Evolutionary conservation across 1,140 invertebrate genomes (phyloP).

Genomic region (Drosophila serrata): DNA sequence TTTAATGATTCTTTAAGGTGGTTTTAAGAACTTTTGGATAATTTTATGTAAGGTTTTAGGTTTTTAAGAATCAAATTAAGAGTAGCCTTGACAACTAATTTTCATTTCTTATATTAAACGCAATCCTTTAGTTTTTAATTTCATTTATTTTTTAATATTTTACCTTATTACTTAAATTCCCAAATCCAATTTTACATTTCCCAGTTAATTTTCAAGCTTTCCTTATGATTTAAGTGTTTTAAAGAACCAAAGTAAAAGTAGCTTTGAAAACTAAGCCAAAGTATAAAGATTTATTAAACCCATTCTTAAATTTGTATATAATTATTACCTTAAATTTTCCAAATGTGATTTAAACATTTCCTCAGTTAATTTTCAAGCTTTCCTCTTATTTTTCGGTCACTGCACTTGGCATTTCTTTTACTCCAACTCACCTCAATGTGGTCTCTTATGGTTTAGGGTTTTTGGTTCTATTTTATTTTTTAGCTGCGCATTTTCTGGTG

Average conservation of each 20-base stretch:
- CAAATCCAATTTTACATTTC: no score
- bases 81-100: not conserved
- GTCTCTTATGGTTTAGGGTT: slow-evolving; percentile 23
- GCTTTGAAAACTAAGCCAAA: no score
- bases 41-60: not conserved
- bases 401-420: slow-evolving; percentile 5
- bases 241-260: no score
- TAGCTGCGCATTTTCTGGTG: not conserved
- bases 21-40: not conserved
- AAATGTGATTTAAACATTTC: not conserved
- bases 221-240: no score
- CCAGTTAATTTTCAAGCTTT: no score
- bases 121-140: no score
- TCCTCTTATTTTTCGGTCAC: not conserved
- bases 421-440: slow-evolving; percentile 9
- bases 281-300: no score
- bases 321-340: not conserved
- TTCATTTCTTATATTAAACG: not conserved
- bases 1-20: no score
- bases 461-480: not conserved
- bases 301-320: no score
- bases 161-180: no score
- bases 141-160: no score
- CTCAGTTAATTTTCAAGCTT: not conserved
- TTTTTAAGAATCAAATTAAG: not conserved